A percentile compares a stretch with the other conserved stretches of the same genome.
Conservation (phyloP, 2,113 vertebrate genomes). For the Pimephales promelas region DNA sequence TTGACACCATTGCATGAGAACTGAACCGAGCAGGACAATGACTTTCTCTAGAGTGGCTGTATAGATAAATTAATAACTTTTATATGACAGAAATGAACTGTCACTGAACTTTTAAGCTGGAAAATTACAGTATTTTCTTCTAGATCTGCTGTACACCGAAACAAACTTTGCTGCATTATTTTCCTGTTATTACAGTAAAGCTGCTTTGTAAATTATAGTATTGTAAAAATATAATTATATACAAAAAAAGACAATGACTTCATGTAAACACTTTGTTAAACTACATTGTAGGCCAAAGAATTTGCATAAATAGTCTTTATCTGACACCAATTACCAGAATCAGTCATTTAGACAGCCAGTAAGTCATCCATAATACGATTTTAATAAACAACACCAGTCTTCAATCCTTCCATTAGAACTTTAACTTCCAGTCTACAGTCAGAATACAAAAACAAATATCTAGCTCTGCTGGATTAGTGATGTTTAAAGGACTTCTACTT, state of each 20-base stretch:
- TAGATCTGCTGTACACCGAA: too few relatives aligned
- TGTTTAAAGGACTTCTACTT: conserved; percentile 39
- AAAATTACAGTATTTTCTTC: too few relatives aligned
- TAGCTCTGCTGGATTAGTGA: conserved; percentile 28
- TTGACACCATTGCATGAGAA: too few relatives aligned
- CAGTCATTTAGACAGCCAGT: background rate
- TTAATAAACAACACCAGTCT: background rate
- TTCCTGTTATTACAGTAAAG: too few relatives aligned
- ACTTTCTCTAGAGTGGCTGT: too few relatives aligned
- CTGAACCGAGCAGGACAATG: too few relatives aligned
- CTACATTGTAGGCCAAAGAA: background rate
- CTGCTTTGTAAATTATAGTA: too few relatives aligned
- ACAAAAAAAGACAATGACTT: background rate
- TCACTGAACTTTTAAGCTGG: too few relatives aligned
- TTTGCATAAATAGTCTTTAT: background rate
- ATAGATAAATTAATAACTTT: too few relatives aligned
- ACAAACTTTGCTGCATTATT: too few relatives aligned
- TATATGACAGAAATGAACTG: too few relatives aligned
- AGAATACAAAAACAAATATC: background rate
- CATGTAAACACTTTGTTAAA: background rate
- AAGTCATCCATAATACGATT: background rate
- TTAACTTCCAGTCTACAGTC: conserved; percentile 3
- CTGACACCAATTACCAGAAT: conserved; percentile 3
- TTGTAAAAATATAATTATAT: too few relatives aligned
- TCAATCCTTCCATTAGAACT: background rate